Conservation (phyloP, 2,888 invertebrate genomes). For the Argyresthia albistria region DNA sequence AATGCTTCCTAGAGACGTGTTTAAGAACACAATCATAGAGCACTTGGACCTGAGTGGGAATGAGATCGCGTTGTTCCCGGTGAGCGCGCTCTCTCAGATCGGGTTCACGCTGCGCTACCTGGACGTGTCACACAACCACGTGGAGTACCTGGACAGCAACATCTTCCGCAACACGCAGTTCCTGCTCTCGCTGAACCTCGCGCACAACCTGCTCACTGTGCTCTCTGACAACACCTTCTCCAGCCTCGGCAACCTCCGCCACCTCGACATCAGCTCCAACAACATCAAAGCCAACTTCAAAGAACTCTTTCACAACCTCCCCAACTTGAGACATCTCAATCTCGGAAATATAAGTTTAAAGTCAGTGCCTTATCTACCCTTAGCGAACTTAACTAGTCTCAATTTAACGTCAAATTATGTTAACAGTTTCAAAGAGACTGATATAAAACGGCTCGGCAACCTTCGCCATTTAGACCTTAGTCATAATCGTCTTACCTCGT, state of each 20-base stretch:
- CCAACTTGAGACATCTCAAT: constrained; percentile 83
- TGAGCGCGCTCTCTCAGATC: constrained; percentile 82
- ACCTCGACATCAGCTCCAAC: constrained; percentile 86
- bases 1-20: constrained; percentile 83
- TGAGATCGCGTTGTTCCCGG: constrained; percentile 85
- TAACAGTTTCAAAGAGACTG: constrained; percentile 78
- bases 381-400: constrained; percentile 83
- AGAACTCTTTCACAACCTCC: constrained; percentile 89
- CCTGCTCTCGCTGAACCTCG: constrained; percentile 82
- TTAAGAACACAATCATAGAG: constrained; percentile 85
- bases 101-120: constrained; percentile 85
- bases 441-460: constrained; percentile 79
- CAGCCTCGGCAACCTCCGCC: constrained; percentile 82
- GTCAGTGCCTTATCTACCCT: constrained; percentile 81
- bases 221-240: constrained; percentile 92
- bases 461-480: constrained; percentile 83
- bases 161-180: constrained; percentile 89
- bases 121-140: constrained; percentile 83
- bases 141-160: constrained; percentile 90
- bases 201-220: constrained; percentile 85
- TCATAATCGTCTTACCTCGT: constrained; percentile 81
- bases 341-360: constrained; percentile 84
- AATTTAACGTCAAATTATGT: constrained; percentile 87
- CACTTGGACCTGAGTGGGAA: constrained; percentile 86
- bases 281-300: constrained; percentile 88